phyloP scores from a whole-genome alignment of 2,797 vertebrate species.

The Esox masquinongy region DNA sequence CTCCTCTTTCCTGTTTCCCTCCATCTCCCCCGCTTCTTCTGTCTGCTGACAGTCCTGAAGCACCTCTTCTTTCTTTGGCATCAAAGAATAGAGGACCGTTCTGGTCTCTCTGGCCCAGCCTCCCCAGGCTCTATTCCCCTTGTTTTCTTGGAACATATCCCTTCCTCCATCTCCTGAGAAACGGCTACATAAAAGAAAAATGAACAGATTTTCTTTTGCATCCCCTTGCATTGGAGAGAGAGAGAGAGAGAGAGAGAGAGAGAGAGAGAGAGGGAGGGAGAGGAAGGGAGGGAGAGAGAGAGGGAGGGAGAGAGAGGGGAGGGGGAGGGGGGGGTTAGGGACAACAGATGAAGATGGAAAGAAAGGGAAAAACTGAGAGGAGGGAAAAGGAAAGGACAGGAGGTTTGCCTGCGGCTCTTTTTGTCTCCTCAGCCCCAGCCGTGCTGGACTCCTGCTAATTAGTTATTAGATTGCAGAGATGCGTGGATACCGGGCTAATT shows the following conservation, averaged over 20 bases:
- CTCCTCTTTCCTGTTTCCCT: not conserved
- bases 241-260: conserved; percentile 12
- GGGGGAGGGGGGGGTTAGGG: conserved; percentile 11
- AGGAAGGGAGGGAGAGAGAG: conserved; percentile 20
- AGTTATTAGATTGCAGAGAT: conserved; percentile 74
- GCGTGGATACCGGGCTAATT: conserved; percentile 68
- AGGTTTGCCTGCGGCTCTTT: conserved; percentile 60
- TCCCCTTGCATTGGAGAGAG: conserved; percentile 23
- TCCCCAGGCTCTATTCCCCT: conserved; percentile 40
- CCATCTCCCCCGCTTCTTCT: conserved; percentile 12
- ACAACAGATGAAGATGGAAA: conserved; percentile 11
- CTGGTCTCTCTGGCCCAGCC: conserved; percentile 8
- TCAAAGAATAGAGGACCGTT: conserved; percentile 34
- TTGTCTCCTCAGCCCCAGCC: conserved; percentile 43
- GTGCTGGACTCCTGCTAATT: conserved; percentile 77
- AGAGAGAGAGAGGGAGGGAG: conserved; percentile 26
- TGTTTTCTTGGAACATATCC: conserved; percentile 52
- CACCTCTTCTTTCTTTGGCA: conserved; percentile 19
- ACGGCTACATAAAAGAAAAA: conserved; percentile 66
- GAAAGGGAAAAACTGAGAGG: conserved; percentile 35
- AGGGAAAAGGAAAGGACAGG: not conserved
- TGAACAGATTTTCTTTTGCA: conserved; percentile 40
- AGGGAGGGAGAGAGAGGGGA: conserved; percentile 15
- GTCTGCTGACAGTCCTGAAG: conserved; percentile 21
- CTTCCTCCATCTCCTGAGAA: conserved; percentile 65